Evolutionary conservation across 2,113 vertebrate genomes (phyloP).

Genomic region (Macrotis lagotis): DNA sequence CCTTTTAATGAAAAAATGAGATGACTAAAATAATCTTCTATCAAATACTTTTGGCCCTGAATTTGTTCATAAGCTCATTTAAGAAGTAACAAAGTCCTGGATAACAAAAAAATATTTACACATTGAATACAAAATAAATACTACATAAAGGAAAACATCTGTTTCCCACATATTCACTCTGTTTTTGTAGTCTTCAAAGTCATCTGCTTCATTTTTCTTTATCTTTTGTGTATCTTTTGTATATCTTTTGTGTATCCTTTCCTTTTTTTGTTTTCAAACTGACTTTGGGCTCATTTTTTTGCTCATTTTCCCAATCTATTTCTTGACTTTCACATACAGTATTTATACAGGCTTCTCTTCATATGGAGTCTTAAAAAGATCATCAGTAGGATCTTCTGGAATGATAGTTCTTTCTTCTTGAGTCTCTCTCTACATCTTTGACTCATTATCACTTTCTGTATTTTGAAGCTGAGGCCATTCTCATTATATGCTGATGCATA

Average conservation of each 20-base stretch:
- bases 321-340: conserved; percentile 86
- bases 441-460: conserved; percentile 93
- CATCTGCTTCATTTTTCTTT: conserved; percentile 86
- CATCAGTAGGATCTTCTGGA: conserved; percentile 88
- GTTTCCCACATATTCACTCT: conserved; percentile 63
- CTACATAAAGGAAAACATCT: conserved; percentile 40
- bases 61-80: conserved; percentile 57
- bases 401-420: conserved; percentile 86
- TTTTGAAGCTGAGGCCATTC: conserved; percentile 88
- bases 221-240: conserved; percentile 87
- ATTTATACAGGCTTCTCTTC: conserved; percentile 88
- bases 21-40: conserved; percentile 21
- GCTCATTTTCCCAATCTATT: no score
- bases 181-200: conserved; percentile 71
- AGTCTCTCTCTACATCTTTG: conserved; percentile 90
- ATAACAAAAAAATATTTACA: conserved; percentile 75
- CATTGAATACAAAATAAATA: conserved; percentile 53
- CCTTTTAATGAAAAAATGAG: conserved; percentile 52
- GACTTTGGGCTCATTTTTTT: conserved; percentile 80
- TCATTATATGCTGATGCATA: conserved; percentile 90
- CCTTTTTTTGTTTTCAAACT: conserved; percentile 89
- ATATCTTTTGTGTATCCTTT: no score
- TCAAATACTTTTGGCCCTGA: conserved; percentile 7
- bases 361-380: conserved; percentile 90
- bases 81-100: conserved; percentile 21